A percentile compares a stretch with the other conserved stretches of the same genome.
Conservation (phyloP, 1,140 invertebrate genomes). For the Arion vulgaris region DNA sequence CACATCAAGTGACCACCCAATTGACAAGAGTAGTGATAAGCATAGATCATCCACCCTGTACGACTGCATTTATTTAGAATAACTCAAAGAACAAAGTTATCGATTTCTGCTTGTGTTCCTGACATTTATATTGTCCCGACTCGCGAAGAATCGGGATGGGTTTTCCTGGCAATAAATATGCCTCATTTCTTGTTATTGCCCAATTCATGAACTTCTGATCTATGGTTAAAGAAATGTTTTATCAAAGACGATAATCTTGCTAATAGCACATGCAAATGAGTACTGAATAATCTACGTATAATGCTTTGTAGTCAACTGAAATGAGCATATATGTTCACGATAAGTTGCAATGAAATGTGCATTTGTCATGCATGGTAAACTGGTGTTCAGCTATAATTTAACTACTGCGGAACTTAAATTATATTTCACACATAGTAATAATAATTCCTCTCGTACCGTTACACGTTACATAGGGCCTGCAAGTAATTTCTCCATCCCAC, state of each 20-base stretch:
- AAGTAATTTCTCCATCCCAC: too few species aligned
- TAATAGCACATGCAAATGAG: not conserved
- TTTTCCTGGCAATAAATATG: not conserved
- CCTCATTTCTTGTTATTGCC: not conserved
- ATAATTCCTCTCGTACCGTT: too few species aligned
- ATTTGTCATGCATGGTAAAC: too few species aligned
- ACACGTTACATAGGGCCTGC: too few species aligned
- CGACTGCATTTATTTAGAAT: not conserved
- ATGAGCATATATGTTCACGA: too few species aligned
- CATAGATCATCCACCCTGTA: not conserved
- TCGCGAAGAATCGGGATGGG: not conserved
- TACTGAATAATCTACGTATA: too few species aligned
- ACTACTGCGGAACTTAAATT: too few species aligned
- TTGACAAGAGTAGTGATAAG: not conserved
- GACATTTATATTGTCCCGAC: not conserved
- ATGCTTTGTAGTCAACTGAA: too few species aligned
- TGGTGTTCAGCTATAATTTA: too few species aligned
- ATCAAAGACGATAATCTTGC: not conserved
- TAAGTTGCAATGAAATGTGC: too few species aligned
- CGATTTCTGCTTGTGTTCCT: not conserved
- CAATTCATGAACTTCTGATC: not conserved
- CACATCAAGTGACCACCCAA: too few species aligned
- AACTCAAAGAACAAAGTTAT: constrained; percentile 1
- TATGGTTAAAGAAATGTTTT: not conserved
- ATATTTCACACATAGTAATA: too few species aligned